These are phyloP conservation scores for Synanthedon formicaeformis DNA, from an alignment of 2,888 invertebrate species.

Conservation along the genomic window DNA sequence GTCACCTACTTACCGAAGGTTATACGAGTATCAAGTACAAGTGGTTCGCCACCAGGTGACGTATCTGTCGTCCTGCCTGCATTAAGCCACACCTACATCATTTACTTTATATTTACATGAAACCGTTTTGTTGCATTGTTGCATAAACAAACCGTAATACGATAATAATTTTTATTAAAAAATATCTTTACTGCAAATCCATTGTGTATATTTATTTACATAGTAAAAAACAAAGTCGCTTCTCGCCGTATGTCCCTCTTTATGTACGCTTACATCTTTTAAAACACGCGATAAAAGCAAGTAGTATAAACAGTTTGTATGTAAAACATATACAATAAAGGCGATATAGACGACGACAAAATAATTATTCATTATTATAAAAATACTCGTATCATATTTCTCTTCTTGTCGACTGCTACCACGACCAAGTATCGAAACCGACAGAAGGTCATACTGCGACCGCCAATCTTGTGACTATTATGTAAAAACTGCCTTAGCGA, in stretches of 20 bases:
- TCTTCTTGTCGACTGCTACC: no score
- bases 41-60: neutral
- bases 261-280: no score
- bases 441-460: slow-evolving; percentile 6
- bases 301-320: no score
- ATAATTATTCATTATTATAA: no score
- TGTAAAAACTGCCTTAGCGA: slow-evolving; percentile 4
- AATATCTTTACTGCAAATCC: no score
- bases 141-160: neutral
- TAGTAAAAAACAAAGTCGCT: no score
- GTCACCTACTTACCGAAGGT: slow-evolving; percentile 47
- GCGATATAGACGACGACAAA: no score
- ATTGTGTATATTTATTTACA: no score
- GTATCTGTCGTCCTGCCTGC: neutral
- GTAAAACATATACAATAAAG: no score
- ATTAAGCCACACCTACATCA: slow-evolving; percentile 31
- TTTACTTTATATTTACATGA: slow-evolving; percentile 5
- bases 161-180: neutral
- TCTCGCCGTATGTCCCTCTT: no score
- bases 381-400: no score
- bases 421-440: slow-evolving; percentile 10
- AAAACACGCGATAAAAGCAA: no score
- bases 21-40: slow-evolving; percentile 10
- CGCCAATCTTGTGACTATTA: slow-evolving; percentile 7
- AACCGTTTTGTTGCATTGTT: neutral